Evolutionary conservation across 2,888 invertebrate genomes (phyloP).

Genomic region (Campopleginae sp.): DNA sequence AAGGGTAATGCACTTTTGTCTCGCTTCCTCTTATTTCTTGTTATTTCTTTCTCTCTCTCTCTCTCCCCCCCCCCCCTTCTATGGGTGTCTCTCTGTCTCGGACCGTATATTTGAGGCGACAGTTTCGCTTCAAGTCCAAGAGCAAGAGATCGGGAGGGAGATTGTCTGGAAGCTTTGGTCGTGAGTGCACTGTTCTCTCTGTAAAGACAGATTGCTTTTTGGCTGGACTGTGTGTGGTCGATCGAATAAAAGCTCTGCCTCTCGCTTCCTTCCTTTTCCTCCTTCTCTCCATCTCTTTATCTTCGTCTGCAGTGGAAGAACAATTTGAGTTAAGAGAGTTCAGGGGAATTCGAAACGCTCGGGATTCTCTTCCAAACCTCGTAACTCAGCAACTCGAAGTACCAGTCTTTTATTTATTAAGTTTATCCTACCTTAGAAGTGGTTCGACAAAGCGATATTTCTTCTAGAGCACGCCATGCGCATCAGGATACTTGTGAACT

Average conservation of each 20-base stretch:
- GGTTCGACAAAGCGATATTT: slow-evolving; percentile 10
- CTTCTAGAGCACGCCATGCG: background rate
- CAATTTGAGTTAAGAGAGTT: slow-evolving; percentile 67
- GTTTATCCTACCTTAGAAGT: slow-evolving; percentile 10
- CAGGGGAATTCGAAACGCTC: slow-evolving; percentile 60
- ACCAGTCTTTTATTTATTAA: slow-evolving; percentile 18
- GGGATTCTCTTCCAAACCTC: slow-evolving; percentile 35
- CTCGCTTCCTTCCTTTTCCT: background rate
- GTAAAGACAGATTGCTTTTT: slow-evolving; percentile 67
- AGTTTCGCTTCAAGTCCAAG: slow-evolving; percentile 42
- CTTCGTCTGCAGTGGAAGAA: slow-evolving; percentile 43
- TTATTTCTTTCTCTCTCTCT: slow-evolving; percentile 7
- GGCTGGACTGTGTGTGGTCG: slow-evolving; percentile 65
- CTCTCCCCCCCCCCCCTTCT: slow-evolving; percentile 32
- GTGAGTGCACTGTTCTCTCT: slow-evolving; percentile 43
- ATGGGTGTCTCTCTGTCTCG: background rate
- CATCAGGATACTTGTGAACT: slow-evolving; percentile 1
- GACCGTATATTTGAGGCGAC: slow-evolving; percentile 18
- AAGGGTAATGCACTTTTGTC: slow-evolving; percentile 18
- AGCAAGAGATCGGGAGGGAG: slow-evolving; percentile 13
- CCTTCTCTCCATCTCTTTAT: background rate
- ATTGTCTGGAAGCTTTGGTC: slow-evolving; percentile 52
- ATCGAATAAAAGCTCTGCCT: slow-evolving; percentile 57
- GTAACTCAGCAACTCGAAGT: slow-evolving; percentile 48
- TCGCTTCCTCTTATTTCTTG: slow-evolving; percentile 26